A percentile compares a stretch with the other conserved stretches of the same genome.
Evolutionary conservation across 1,140 invertebrate genomes (phyloP).

Genomic region (Orchestia grillus): DNA sequence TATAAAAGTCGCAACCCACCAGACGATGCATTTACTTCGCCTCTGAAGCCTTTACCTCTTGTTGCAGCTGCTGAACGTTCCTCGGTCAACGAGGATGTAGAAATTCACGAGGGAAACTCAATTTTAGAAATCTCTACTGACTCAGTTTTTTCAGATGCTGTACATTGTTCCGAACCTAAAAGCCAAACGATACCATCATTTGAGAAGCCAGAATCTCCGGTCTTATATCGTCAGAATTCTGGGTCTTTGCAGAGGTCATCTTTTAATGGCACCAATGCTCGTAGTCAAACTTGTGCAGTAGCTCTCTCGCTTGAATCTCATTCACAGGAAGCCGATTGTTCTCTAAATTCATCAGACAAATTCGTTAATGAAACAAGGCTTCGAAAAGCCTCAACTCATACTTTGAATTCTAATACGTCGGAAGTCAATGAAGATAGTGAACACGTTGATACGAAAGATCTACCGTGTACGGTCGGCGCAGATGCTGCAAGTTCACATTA

Average conservation of each 20-base stretch:
- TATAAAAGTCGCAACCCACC: not conserved
- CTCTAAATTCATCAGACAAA: not conserved
- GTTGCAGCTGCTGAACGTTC: not conserved
- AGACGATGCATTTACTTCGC: not conserved
- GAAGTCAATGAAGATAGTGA: not conserved
- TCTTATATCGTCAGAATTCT: not conserved
- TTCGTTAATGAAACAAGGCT: not conserved
- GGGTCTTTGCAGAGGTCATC: not conserved
- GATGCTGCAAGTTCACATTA: not conserved
- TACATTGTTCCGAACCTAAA: not conserved
- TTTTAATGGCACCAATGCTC: not conserved
- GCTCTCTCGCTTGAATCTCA: not conserved
- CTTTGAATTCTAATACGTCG: not conserved
- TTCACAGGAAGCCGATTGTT: not conserved
- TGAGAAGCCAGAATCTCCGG: not conserved
- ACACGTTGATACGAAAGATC: not conserved
- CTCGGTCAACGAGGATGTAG: not conserved
- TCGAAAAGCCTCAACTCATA: not conserved
- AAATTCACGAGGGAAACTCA: not conserved
- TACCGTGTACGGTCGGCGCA: not conserved
- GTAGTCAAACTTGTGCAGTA: not conserved
- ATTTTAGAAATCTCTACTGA: not conserved
- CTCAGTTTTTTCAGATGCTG: not conserved
- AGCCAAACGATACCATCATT: not conserved
- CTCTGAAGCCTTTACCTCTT: not conserved